Conservation (phyloP, 1,140 invertebrate species). For the Littorina saxatilis region DNA sequence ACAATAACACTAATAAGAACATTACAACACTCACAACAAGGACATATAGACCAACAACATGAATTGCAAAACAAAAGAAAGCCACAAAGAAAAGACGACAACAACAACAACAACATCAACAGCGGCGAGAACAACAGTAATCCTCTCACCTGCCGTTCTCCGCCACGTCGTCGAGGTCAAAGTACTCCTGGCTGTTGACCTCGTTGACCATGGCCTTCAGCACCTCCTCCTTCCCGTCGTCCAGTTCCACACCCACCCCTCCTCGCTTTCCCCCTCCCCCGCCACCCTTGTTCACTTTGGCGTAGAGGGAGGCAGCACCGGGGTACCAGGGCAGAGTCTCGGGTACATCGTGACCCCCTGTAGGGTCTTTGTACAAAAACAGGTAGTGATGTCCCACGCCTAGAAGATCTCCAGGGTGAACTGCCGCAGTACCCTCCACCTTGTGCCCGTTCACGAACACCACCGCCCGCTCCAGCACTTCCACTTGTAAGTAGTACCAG, state of each 20-base stretch:
- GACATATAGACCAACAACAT: no score
- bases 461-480: constrained; percentile 48
- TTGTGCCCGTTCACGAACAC: constrained; percentile 58
- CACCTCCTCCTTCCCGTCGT: constrained; percentile 13
- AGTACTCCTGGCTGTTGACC: constrained; percentile 24
- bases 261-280: neutral
- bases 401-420: constrained; percentile 65
- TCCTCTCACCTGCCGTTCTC: neutral
- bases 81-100: no score
- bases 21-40: no score
- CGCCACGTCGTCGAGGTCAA: neutral
- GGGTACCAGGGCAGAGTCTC: constrained; percentile 60
- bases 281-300: neutral
- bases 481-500: constrained; percentile 62
- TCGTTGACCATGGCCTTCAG: constrained; percentile 16
- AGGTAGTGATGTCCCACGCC: constrained; percentile 64
- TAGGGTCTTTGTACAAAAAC: constrained; percentile 69
- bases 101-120: no score
- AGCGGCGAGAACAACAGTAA: no score
- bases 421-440: constrained; percentile 42
- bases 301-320: constrained; percentile 3
- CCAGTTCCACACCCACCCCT: neutral
- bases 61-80: no score
- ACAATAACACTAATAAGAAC: neutral
- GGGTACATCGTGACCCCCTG: constrained; percentile 63